phyloP scores from a whole-genome alignment of 2,888 invertebrate species.

The Nephrocerus scutellatus region DNA sequence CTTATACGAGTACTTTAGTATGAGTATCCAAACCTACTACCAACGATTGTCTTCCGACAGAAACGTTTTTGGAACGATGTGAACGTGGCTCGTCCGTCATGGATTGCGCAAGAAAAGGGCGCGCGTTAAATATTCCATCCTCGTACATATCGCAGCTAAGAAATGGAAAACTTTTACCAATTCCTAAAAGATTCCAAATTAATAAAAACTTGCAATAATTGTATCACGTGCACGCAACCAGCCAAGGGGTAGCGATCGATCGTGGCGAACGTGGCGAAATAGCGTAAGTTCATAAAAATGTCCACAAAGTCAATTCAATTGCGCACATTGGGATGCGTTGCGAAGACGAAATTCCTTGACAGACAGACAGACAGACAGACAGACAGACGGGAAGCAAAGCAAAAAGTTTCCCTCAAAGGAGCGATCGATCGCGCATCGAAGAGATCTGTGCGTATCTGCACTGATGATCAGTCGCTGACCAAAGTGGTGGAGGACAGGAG shows the following conservation, averaged over 20 bases:
- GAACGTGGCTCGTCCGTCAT: too few relatives aligned
- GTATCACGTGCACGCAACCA: constrained; percentile 37
- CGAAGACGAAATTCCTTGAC: constrained; percentile 41
- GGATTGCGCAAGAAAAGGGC: too few relatives aligned
- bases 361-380: constrained; percentile 42
- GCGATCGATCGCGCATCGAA: constrained; percentile 4
- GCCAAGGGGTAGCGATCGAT: constrained; percentile 20
- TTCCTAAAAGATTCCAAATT: constrained; percentile 32
- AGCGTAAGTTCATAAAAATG: too few relatives aligned
- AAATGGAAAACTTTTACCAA: constrained; percentile 9
- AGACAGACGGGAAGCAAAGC: too few relatives aligned
- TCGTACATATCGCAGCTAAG: constrained; percentile 32
- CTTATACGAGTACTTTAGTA: too few relatives aligned
- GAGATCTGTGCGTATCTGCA: constrained; percentile 20
- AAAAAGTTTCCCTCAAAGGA: constrained; percentile 17
- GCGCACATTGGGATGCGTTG: constrained; percentile 25
- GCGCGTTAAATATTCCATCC: constrained; percentile 31
- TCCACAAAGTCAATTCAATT: too few relatives aligned
- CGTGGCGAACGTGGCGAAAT: constrained; percentile 19
- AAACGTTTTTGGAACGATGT: too few relatives aligned
- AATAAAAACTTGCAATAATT: constrained; percentile 41
- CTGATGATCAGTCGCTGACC: constrained; percentile 29
- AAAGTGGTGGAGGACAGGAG: neutral
- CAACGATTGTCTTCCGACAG: too few relatives aligned
- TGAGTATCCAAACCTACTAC: too few relatives aligned